Conservation (phyloP, 2,797 vertebrate genomes). For the Petrocephalus schoutedeni region DNA sequence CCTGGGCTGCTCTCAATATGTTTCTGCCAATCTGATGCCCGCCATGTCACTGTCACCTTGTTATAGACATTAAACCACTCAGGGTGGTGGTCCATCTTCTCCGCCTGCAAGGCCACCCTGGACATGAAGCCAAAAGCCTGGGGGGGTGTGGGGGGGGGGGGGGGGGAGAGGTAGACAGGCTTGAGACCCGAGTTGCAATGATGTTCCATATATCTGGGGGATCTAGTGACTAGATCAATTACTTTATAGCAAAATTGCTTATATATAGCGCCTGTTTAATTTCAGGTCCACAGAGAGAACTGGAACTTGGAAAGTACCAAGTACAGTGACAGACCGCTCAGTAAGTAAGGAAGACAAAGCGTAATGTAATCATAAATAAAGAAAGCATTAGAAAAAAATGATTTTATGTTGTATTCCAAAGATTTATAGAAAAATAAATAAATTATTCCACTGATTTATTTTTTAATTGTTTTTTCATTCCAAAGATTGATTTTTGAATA, state of each 20-base stretch:
- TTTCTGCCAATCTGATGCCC: background rate
- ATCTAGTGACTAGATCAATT: background rate
- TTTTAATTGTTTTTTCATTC: no score
- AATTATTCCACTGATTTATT: no score
- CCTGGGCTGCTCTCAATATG: background rate
- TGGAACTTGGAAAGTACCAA: background rate
- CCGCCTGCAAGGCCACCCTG: constrained; percentile 88
- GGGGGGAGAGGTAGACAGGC: background rate
- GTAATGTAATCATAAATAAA: no score
- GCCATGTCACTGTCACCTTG: constrained; percentile 77
- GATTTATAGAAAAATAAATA: no score
- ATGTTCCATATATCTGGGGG: background rate
- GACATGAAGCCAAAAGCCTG: constrained; percentile 98
- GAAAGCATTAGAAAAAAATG: no score
- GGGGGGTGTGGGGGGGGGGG: constrained; percentile 27
- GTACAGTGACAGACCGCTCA: background rate
- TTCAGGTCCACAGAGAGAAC: background rate
- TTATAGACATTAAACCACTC: constrained; percentile 98
- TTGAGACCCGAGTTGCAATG: no score
- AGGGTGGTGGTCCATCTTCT: constrained; percentile 97
- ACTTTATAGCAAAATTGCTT: background rate
- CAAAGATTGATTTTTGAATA: no score
- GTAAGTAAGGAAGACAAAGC: no score
- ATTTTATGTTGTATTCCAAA: no score
- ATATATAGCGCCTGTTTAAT: background rate